Evolutionary conservation across 2,113 vertebrate genomes (phyloP).

Genomic region (Atrichornis clamosus): DNA sequence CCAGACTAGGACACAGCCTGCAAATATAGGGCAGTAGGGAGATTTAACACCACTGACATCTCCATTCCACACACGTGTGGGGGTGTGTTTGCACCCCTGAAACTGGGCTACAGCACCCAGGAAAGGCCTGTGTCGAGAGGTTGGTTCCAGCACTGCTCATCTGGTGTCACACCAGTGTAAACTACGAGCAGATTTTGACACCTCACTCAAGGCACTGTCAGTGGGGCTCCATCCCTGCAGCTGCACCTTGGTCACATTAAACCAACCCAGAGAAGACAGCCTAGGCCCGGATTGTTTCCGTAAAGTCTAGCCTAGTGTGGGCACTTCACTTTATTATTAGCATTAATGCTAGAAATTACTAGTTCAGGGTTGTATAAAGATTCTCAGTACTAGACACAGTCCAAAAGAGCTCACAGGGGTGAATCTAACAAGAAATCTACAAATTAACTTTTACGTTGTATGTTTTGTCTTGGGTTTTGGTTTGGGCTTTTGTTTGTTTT

Average conservation of each 20-base stretch:
- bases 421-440: background rate
- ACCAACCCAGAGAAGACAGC: background rate
- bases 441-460: background rate
- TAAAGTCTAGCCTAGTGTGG: background rate
- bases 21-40: background rate
- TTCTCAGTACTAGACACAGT: too few species aligned
- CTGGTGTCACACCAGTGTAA: background rate
- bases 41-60: background rate
- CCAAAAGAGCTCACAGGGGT: background rate
- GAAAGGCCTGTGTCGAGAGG: accelerated
- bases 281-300: accelerated
- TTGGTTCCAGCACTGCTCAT: background rate
- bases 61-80: accelerated
- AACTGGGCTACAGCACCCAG: background rate
- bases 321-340: background rate
- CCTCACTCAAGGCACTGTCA: background rate
- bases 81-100: background rate
- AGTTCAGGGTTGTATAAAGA: background rate
- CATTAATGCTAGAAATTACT: background rate
- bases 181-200: accelerated
- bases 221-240: background rate
- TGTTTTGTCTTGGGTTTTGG: background rate
- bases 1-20: background rate
- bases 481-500: background rate
- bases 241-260: background rate